Evolutionary conservation across 2,797 vertebrate species (phyloP).

Genomic region (Sebastes aleutianus): DNA sequence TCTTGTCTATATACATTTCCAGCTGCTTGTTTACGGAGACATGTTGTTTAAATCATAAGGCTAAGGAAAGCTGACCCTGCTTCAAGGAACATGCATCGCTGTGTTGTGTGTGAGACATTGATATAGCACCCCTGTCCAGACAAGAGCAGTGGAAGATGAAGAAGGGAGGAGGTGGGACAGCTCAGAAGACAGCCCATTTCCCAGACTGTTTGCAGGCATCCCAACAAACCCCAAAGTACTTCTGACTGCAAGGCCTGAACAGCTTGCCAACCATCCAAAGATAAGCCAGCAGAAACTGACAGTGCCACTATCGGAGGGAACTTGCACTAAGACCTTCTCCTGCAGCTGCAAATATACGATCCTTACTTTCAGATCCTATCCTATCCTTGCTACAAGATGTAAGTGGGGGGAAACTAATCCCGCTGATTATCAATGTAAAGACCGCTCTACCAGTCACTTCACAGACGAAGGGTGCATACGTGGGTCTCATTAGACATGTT

Average conservation of each 20-base stretch:
- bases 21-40: conserved; percentile 38
- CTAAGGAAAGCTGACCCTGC: conserved; percentile 33
- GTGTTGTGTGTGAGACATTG: conserved; percentile 41
- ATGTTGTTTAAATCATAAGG: conserved; percentile 44
- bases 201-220: not conserved
- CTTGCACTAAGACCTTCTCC: conserved; percentile 6
- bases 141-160: conserved; percentile 35
- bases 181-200: not conserved
- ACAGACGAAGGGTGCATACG: conserved; percentile 25
- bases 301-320: conserved; percentile 8
- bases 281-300: conserved; percentile 35
- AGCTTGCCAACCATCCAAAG: conserved; percentile 14
- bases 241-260: conserved; percentile 22
- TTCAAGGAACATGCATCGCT: conserved; percentile 42
- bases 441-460: conserved; percentile 15
- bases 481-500: conserved; percentile 35
- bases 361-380: conserved; percentile 26
- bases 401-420: conserved; percentile 46
- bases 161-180: not conserved
- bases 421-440: conserved; percentile 55
- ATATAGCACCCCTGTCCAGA: conserved; percentile 55
- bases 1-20: not conserved
- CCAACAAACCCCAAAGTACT: conserved; percentile 13
- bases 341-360: conserved; percentile 28
- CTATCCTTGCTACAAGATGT: conserved; percentile 36